A percentile compares a stretch with the other conserved stretches of the same genome.
Evolutionary conservation across 2,113 vertebrate species (phyloP).

Genomic region (Brienomyrus longianalis): DNA sequence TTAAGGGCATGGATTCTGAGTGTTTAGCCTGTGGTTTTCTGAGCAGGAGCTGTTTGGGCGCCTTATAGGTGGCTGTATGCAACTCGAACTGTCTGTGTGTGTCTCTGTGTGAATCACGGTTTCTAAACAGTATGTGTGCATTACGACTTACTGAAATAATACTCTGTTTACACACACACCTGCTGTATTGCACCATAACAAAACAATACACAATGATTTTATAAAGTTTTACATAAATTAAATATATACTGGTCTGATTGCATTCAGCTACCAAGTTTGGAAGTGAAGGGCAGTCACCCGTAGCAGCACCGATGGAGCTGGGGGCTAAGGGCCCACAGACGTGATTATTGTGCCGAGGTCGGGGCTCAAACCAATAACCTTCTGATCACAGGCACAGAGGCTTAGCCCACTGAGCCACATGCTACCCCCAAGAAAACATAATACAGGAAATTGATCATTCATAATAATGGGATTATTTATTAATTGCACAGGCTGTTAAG

Average conservation of each 20-base stretch:
- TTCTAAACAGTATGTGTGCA: neutral
- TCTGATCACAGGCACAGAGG: neutral
- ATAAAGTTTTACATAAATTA: neutral
- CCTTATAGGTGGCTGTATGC: neutral
- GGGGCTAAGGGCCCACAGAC: neutral
- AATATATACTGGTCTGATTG: neutral
- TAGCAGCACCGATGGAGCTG: neutral
- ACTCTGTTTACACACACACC: neutral
- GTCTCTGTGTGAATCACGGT: neutral
- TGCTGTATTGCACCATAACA: neutral
- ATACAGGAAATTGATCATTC: neutral
- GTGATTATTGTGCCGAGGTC: neutral
- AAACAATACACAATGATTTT: neutral
- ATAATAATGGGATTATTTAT: neutral
- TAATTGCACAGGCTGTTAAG: neutral
- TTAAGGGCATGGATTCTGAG: neutral
- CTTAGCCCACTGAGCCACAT: neutral
- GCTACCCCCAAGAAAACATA: neutral
- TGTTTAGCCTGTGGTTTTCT: neutral
- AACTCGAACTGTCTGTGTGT: neutral
- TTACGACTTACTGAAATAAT: neutral
- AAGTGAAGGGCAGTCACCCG: neutral
- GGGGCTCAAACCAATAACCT: too few relatives aligned
- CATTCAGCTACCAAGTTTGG: neutral
- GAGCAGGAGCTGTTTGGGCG: neutral